Base-by-base conservation (phyloP, 2,888 invertebrate species). In the Oeneis ivallda region DNA sequence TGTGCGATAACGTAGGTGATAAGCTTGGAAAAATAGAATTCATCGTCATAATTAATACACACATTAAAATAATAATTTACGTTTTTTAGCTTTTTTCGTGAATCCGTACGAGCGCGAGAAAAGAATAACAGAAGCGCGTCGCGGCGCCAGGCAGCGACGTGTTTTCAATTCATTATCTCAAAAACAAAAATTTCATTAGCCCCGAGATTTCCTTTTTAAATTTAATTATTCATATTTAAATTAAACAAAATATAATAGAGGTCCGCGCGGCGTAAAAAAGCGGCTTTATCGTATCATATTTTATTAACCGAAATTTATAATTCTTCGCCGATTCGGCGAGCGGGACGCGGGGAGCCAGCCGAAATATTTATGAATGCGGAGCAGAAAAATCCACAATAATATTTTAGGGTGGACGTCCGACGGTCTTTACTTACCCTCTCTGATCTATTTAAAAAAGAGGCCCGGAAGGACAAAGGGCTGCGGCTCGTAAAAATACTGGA, bases 211-310 rank as follows among this genome's bases (percentile, higher is more conserved):
- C 89, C 86, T 88, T 89, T 90, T 89, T 87, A 86, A 87, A 89
- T 88, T 90, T 89, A 92, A 91, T 91, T 91, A 92, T 91, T 90
- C 90, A 91, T 90, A 90, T 91, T 91, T 91, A 90, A 92, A 91
- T 91, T 92, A 90, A 90, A 91, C 90, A 91, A 87, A 91, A 91
- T 90, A 92, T 90, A 91, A 91, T 91, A 90, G 89, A 89, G 88
- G 89, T 86, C 85, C 82, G 85, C 76, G 74, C 70, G 65, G 71
- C 72, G 82, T 79, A 85, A 87, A 84, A 84, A 84, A 80, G 84
- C 87, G 84, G 89, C 85, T 87, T 89, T 91, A 90, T 91, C 91
- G 87, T 89, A 88, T 89, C 87, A 91, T 91, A 90, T 92, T 91
- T 92, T 91, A 91, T 90, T 90, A 90, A 90, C 85, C 86, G 89